A percentile compares a stretch with the other conserved stretches of the same genome.
phyloP scores from a whole-genome alignment of 2,113 vertebrate species.

The Sapajus apella region DNA sequence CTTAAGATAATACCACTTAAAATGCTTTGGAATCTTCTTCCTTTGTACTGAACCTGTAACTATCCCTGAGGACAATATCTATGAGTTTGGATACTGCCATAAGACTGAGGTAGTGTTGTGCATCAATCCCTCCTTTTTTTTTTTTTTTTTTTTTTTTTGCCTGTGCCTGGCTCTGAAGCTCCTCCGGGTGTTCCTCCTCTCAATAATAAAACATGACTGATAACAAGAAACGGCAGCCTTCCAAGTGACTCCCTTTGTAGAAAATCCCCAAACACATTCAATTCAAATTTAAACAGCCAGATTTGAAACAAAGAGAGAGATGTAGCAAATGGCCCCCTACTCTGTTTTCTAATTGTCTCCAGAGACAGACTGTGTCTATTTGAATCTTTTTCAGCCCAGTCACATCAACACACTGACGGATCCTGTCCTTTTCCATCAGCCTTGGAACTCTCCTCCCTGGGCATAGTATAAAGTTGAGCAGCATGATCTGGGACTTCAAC shows the following conservation, averaged over 20 bases:
- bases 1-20: not conserved
- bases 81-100: not conserved
- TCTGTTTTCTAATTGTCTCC: constrained; percentile 56
- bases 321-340: constrained; percentile 5
- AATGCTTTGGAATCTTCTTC: not conserved
- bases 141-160: not conserved
- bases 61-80: not conserved
- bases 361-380: constrained; percentile 31
- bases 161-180: constrained; percentile 5
- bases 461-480: not conserved
- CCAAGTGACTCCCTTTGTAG: constrained; percentile 56
- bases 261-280: constrained; percentile 65
- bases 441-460: not conserved
- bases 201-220: constrained; percentile 69
- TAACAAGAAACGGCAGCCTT: constrained; percentile 59
- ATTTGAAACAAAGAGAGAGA: constrained; percentile 56
- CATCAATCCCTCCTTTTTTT: no score
- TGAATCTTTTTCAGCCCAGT: constrained; percentile 49
- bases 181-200: constrained; percentile 19
- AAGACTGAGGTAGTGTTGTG: not conserved
- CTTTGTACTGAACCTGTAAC: not conserved
- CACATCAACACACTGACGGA: not conserved
- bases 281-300: constrained; percentile 60
- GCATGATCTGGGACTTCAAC: not conserved
- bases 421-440: constrained; percentile 22